Conservation (phyloP, 2,113 vertebrate genomes). For the Hemibagrus wyckioides region DNA sequence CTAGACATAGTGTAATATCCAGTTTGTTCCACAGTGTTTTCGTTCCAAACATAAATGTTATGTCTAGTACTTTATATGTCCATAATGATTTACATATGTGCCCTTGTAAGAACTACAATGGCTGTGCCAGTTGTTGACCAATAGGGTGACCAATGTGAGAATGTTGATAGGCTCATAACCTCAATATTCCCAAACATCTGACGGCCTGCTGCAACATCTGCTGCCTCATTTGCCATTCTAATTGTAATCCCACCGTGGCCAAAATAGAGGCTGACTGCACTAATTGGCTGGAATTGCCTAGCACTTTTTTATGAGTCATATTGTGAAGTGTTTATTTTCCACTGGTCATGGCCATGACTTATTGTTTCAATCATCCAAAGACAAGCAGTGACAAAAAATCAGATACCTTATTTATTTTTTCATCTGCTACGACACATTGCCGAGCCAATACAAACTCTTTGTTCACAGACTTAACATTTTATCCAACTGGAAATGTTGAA, state of each 20-base stretch:
- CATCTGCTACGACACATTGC: not conserved
- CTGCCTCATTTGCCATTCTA: conserved; percentile 58
- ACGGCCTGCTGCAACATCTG: conserved; percentile 54
- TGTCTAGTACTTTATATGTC: not conserved
- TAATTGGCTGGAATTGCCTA: conserved; percentile 54
- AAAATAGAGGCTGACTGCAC: conserved; percentile 48
- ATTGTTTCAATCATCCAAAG: conserved; percentile 14
- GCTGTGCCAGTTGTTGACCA: conserved; percentile 29
- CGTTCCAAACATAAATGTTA: not conserved
- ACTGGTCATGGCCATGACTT: not conserved
- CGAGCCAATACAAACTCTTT: not conserved
- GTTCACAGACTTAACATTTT: conserved; percentile 30
- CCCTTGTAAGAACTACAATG: conserved; percentile 22
- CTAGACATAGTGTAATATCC: not conserved
- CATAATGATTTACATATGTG: conserved; percentile 16
- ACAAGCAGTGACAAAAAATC: conserved; percentile 18
- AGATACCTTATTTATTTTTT: conserved; percentile 8
- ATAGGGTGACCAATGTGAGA: conserved; percentile 43
- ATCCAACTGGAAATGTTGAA: conserved; percentile 45
- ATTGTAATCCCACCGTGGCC: conserved; percentile 57
- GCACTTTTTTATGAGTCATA: conserved; percentile 48
- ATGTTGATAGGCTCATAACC: conserved; percentile 55
- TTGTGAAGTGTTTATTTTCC: conserved; percentile 41
- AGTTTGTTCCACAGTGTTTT: not conserved
- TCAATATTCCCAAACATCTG: conserved; percentile 56